A percentile compares a stretch with the other conserved stretches of the same genome.
These are phyloP conservation scores for Aphelenchoides bicaudatus DNA, from an alignment of 2,888 invertebrate genomes.

Conservation along the genomic window DNA sequence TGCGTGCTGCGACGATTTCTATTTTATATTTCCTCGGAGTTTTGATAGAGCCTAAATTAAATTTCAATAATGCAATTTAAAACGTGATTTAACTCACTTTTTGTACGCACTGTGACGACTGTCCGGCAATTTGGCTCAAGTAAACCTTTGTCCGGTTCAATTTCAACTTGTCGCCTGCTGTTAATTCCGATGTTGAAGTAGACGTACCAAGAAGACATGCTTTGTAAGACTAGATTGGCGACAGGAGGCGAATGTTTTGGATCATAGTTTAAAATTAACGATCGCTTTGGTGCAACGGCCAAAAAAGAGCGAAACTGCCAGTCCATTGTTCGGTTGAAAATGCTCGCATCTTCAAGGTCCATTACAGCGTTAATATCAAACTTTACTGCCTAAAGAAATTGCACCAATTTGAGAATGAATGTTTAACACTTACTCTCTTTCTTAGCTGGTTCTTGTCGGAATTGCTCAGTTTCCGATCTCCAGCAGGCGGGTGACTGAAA, in stretches of 20 bases:
- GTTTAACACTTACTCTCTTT: no score
- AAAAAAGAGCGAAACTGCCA: conserved; percentile 16
- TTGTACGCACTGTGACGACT: conserved; percentile 9
- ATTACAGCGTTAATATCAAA: conserved; percentile 1
- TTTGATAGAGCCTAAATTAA: neutral
- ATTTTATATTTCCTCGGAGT: conserved; percentile 14
- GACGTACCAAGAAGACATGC: conserved; percentile 17
- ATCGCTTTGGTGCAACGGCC: conserved; percentile 18
- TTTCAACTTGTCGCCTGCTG: neutral
- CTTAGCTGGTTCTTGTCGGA: conserved; percentile 4
- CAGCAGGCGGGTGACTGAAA: conserved; percentile 4
- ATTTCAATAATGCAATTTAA: no score
- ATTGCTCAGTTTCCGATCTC: neutral
- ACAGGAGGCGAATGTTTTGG: neutral
- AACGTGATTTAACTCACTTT: neutral
- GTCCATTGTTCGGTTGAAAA: conserved; percentile 11
- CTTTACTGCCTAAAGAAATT: neutral
- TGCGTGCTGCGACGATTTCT: conserved; percentile 3
- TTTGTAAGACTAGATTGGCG: conserved; percentile 13
- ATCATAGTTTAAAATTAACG: conserved; percentile 12
- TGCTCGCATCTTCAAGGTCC: no score
- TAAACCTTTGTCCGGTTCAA: neutral
- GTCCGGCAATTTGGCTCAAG: conserved; percentile 4
- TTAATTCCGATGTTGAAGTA: conserved; percentile 16
- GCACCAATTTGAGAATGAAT: no score